Percentiles rank a stretch among this genome's conserved stretches.
Conservation (phyloP, 1,140 invertebrate genomes). For the Lasioglossum baleicum region DNA sequence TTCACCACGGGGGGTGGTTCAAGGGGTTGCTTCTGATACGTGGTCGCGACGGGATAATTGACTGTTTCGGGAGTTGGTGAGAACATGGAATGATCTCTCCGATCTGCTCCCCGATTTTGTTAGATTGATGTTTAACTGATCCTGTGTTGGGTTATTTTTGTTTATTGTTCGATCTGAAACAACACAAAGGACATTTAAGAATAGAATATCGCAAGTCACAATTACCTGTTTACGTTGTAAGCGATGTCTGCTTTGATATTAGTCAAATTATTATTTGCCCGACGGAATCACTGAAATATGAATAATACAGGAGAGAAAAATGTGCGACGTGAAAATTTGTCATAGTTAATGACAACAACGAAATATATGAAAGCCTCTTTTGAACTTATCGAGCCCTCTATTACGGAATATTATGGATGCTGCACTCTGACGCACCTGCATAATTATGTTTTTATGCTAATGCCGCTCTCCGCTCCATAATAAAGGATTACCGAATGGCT, state of each 20-base stretch:
- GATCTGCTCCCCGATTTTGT: no score
- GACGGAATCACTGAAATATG: background rate
- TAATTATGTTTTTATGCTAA: slow-evolving; percentile 66
- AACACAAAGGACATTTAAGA: no score
- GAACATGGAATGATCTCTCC: no score
- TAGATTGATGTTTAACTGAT: no score
- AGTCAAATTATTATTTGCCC: background rate
- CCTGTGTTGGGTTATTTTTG: no score
- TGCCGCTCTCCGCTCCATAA: slow-evolving; percentile 50
- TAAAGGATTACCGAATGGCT: slow-evolving; percentile 59
- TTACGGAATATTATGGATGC: slow-evolving; percentile 55
- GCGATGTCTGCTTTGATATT: no score
- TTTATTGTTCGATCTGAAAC: no score
- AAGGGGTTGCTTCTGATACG: background rate
- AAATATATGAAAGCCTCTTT: slow-evolving; percentile 44
- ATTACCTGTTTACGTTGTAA: no score
- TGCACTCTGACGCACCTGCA: slow-evolving; percentile 44
- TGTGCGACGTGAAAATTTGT: background rate
- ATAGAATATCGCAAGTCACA: no score
- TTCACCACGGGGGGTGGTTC: background rate
- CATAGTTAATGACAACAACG: slow-evolving; percentile 20
- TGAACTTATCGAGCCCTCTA: slow-evolving; percentile 34
- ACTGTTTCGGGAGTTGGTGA: background rate
- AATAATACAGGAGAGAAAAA: background rate
- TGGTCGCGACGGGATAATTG: background rate